Conservation (phyloP, 2,113 vertebrate genomes). For the Ploceus nigricollis region DNA sequence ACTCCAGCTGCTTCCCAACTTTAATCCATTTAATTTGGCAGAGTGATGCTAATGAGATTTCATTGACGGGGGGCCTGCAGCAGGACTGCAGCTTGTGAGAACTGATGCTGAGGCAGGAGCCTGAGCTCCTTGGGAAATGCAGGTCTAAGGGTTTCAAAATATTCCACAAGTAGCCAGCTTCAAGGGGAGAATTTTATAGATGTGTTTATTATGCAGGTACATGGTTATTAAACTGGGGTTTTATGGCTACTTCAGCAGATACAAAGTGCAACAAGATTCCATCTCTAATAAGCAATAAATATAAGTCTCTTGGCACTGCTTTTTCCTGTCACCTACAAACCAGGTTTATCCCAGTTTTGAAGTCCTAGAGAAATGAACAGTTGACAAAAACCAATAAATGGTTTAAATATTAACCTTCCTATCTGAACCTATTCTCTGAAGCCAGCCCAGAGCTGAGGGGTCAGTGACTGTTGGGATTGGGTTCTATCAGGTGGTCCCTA, state of each 20-base stretch:
- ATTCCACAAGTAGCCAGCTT: background rate
- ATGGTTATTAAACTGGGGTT: background rate
- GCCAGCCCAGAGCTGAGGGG: background rate
- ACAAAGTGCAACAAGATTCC: background rate
- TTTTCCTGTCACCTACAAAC: background rate
- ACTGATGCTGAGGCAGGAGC: background rate
- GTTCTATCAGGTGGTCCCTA: background rate
- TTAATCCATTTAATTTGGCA: constrained; percentile 43
- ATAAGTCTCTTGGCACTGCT: background rate
- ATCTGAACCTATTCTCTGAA: background rate
- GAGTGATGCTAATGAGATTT: constrained; percentile 56
- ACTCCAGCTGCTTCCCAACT: constrained; percentile 19
- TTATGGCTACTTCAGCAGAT: background rate
- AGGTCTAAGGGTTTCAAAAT: background rate
- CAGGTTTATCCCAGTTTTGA: background rate
- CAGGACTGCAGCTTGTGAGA: background rate
- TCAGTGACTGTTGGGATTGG: background rate
- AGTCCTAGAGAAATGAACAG: background rate
- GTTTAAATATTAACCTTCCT: background rate
- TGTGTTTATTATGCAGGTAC: background rate
- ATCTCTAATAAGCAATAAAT: background rate
- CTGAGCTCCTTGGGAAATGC: constrained; percentile 11
- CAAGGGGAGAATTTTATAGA: background rate
- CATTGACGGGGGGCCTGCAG: background rate
- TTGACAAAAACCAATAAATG: background rate